These are phyloP conservation scores for Leptodirus hochenwartii DNA, from an alignment of 2,888 invertebrate genomes.

Conservation along the genomic window DNA sequence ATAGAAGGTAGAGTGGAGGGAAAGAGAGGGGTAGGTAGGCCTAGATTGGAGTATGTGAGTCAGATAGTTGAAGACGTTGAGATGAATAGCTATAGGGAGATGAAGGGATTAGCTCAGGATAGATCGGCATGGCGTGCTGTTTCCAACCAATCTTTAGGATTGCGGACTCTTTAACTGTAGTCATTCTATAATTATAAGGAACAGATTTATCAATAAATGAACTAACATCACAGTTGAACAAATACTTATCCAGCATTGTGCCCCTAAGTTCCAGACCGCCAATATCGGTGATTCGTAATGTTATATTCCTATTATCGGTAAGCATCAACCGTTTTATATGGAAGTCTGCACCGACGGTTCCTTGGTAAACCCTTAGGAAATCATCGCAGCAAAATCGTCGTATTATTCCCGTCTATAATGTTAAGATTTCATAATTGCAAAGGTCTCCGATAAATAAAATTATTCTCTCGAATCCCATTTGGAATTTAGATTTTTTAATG, in stretches of 20 bases:
- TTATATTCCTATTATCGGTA: slow-evolving; percentile 37
- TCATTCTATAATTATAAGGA: slow-evolving; percentile 1
- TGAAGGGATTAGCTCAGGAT: too few relatives aligned
- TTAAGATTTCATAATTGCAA: slow-evolving; percentile 8
- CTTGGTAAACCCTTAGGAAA: slow-evolving; percentile 38
- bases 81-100: slow-evolving; percentile 1
- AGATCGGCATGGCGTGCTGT: too few relatives aligned
- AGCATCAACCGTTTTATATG: slow-evolving; percentile 43
- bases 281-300: slow-evolving; percentile 68
- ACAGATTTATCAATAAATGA: slow-evolving; percentile 4
- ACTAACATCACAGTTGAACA: slow-evolving; percentile 51
- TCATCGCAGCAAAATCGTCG: slow-evolving; percentile 48
- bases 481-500: too few relatives aligned
- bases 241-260: slow-evolving; percentile 59
- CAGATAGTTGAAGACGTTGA: too few relatives aligned
- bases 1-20: too few relatives aligned
- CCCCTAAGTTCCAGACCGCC: slow-evolving; percentile 62
- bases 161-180: background rate
- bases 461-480: too few relatives aligned
- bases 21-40: too few relatives aligned
- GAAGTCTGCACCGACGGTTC: slow-evolving; percentile 56
- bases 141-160: too few relatives aligned
- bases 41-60: too few relatives aligned
- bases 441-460: too few relatives aligned
- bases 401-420: slow-evolving; percentile 41